Conservation (phyloP, 2,888 invertebrate species). For the Drosophila antonietae region DNA sequence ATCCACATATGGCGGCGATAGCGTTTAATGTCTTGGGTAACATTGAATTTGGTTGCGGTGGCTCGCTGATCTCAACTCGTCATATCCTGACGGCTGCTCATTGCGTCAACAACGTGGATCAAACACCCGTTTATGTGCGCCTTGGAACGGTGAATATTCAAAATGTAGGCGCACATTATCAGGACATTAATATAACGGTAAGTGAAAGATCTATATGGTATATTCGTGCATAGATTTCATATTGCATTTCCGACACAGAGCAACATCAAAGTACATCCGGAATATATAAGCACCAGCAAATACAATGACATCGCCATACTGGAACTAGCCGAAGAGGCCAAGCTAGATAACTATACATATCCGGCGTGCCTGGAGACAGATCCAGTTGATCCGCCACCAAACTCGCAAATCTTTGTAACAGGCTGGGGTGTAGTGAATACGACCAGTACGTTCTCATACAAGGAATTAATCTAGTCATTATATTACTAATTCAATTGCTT, state of each 20-base stretch:
- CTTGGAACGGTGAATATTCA: slow-evolving; percentile 75
- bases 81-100: slow-evolving; percentile 82
- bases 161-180: slow-evolving; percentile 31
- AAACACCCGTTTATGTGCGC: slow-evolving; percentile 72
- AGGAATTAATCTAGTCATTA: background rate
- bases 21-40: slow-evolving; percentile 58
- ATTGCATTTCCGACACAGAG: slow-evolving; percentile 37
- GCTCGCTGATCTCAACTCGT: slow-evolving; percentile 74
- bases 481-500: background rate
- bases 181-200: slow-evolving; percentile 66
- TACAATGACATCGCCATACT: slow-evolving; percentile 81
- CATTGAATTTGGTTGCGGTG: slow-evolving; percentile 73
- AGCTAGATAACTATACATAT: slow-evolving; percentile 38
- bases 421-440: slow-evolving; percentile 81
- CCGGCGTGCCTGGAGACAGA: slow-evolving; percentile 75
- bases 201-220: background rate
- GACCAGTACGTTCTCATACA: slow-evolving; percentile 60
- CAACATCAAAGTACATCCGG: slow-evolving; percentile 67
- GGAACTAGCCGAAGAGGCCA: slow-evolving; percentile 58
- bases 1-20: slow-evolving; percentile 83
- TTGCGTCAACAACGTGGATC: slow-evolving; percentile 62
- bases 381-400: slow-evolving; percentile 67
- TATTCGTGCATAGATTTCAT: background rate
- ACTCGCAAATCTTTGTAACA: slow-evolving; percentile 64
- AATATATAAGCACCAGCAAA: slow-evolving; percentile 63